Evolutionary conservation across 30 jellyfish, hydroid and myxozoan genomes (phyloP).

Genomic region (Pseudorhiza aurosa): DNA sequence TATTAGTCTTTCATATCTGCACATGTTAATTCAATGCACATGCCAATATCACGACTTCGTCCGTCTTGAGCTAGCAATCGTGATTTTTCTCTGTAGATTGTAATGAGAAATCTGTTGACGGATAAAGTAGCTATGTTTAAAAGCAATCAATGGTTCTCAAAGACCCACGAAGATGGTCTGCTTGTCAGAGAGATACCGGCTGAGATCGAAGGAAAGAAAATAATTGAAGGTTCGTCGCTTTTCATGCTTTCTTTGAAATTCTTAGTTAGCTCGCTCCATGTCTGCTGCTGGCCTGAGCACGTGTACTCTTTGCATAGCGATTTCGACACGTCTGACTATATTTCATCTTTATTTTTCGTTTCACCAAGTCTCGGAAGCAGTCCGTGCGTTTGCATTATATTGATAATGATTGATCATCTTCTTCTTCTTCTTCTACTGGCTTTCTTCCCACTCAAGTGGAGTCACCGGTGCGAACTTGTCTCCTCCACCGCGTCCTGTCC

Average conservation of each 20-base stretch:
- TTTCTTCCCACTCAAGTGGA: background rate
- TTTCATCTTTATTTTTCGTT: too few relatives aligned
- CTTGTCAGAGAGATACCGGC: conserved; percentile 84
- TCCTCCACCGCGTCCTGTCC: too few relatives aligned
- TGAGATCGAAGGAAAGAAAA: conserved; percentile 87
- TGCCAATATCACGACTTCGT: background rate
- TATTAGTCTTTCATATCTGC: too few relatives aligned
- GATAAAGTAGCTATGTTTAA: conserved; percentile 83
- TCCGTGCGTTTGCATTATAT: too few relatives aligned
- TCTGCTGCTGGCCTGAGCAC: too few relatives aligned
- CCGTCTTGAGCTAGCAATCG: background rate
- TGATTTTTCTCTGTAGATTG: conserved; percentile 24
- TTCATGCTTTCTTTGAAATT: too few relatives aligned
- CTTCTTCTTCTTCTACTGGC: too few relatives aligned
- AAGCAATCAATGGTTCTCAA: conserved; percentile 88
- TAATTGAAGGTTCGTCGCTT: conserved; percentile 87
- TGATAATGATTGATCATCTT: background rate
- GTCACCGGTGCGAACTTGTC: too few relatives aligned
- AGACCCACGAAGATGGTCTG: conserved; percentile 77
- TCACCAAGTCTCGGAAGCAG: background rate
- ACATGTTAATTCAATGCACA: too few relatives aligned
- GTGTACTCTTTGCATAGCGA: too few relatives aligned
- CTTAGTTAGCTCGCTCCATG: too few relatives aligned
- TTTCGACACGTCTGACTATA: too few relatives aligned
- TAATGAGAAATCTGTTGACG: conserved; percentile 75